Evolutionary conservation across 1,140 invertebrate species (phyloP), one percentile per base, ranked within the genome.

Genomic region (Zaprionus camerounensis): DNA sequence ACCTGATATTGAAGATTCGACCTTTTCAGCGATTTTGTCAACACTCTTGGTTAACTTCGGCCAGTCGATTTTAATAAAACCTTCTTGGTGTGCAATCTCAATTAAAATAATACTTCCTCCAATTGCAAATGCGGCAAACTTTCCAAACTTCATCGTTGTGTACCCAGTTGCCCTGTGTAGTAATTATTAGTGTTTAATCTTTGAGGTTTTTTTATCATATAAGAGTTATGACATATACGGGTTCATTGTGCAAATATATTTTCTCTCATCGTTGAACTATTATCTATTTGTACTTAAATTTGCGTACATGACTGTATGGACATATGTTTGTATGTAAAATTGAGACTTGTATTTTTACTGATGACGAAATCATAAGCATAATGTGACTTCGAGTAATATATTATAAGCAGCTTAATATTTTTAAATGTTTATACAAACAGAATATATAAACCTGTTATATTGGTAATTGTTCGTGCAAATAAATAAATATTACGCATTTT

Each of bases 21-120:
- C 95, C 93, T 96, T 97, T 78, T 97, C 96, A 34, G 95, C 94
- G 12, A 97, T 95, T 92, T 96, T 97, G 76, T 98, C 97, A 4
- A 97, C 94, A 87, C 96, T 96, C 77, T 94, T 96, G 71, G 96
- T 96, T 20, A 99, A 94, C 93, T 97, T 96, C 68, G 96, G 96
- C 98, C 98, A 98, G 93, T 99, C 97, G 63, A 97, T 95, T 84
- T 97, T 97, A 55, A 99, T 96, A 79, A 98, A 98, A n/a, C 97
- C 98, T 91, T 98, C 96, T 88, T 98, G 96, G 72, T 97, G 96
- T 2, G 98, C 98, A 81, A 99, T 94, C 94, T 99, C 97, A 63
- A 99, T 91, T 81, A 98, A 94, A 78, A 99, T 96, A 38, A 99
- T 96, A 72, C 97, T 96, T 66, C 97, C 96, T 71, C 98, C 98